Percentiles rank a stretch among this genome's conserved stretches.
phyloP scores from a whole-genome alignment of 2,113 vertebrate genomes.

The Phodopus roborovskii region DNA sequence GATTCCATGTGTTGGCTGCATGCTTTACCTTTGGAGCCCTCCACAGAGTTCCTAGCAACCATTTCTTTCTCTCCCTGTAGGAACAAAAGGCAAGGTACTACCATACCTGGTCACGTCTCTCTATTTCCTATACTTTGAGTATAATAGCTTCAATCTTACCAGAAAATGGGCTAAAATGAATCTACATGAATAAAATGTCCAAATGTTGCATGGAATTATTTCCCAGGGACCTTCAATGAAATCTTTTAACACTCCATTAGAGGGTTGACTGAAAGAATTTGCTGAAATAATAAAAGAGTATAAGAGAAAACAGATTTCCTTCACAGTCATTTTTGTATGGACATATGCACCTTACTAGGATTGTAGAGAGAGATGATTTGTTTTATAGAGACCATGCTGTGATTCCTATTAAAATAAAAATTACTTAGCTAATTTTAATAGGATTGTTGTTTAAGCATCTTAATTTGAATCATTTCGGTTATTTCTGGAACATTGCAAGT shows the following conservation, averaged over 20 bases:
- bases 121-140: slow-evolving; percentile 33
- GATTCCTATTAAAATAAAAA: slow-evolving; percentile 36
- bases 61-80: slow-evolving; percentile 48
- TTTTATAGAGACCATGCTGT: background rate
- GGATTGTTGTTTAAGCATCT: background rate
- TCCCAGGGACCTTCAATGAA: slow-evolving; percentile 42
- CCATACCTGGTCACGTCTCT: slow-evolving; percentile 41
- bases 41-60: slow-evolving; percentile 57
- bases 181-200: background rate
- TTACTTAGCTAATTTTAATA: background rate
- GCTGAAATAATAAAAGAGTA: background rate
- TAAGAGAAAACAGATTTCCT: slow-evolving; percentile 27
- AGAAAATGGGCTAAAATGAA: slow-evolving; percentile 57
- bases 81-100: slow-evolving; percentile 63
- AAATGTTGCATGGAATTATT: background rate
- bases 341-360: background rate
- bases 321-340: background rate
- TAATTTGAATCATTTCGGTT: background rate
- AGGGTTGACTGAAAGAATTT: slow-evolving; percentile 28
- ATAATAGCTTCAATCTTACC: slow-evolving; percentile 62
- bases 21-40: slow-evolving; percentile 25
- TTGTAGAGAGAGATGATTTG: background rate
- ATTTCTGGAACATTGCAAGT: background rate
- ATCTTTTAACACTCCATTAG: slow-evolving; percentile 64
- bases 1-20: slow-evolving; percentile 33